These are phyloP conservation scores for Myiagra hebetior DNA, from an alignment of 2,113 vertebrate species.

Conservation along the genomic window DNA sequence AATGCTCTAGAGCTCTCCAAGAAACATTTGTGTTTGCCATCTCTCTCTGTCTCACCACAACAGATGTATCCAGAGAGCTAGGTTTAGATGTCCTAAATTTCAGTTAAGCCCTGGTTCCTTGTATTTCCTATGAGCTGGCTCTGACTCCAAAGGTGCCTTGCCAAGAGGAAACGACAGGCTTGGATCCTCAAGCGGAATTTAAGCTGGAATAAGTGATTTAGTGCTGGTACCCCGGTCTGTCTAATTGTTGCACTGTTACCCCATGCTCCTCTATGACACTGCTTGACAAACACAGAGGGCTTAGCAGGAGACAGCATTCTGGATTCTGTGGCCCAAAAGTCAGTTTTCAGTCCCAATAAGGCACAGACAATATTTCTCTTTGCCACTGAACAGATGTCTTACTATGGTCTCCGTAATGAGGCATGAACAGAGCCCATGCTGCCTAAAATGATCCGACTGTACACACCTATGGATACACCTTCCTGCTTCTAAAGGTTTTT, in stretches of 20 bases:
- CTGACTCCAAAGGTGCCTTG: background rate
- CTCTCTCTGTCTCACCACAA: background rate
- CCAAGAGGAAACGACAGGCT: background rate
- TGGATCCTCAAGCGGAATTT: background rate
- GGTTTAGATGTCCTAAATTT: background rate
- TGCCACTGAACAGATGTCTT: background rate
- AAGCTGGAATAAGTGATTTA: background rate
- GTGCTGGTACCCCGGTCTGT: background rate
- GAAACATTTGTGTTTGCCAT: background rate
- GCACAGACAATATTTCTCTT: background rate
- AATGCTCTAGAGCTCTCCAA: background rate
- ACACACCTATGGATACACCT: background rate
- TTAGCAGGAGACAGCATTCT: background rate
- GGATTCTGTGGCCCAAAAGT: background rate
- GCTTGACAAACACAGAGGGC: background rate
- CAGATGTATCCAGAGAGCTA: background rate
- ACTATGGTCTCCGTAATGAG: background rate
- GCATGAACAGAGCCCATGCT: background rate
- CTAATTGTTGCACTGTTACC: background rate
- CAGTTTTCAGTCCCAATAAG: background rate
- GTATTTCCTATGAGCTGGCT: conserved; percentile 18
- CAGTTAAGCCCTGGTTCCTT: background rate
- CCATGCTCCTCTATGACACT: background rate
- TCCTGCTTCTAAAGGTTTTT: background rate
- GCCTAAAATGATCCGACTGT: background rate